Percentiles rank a stretch among this genome's conserved stretches.
These are phyloP conservation scores for Wasmannia auropunctata DNA, from an alignment of 1,140 invertebrate species.

Conservation along the genomic window DNA sequence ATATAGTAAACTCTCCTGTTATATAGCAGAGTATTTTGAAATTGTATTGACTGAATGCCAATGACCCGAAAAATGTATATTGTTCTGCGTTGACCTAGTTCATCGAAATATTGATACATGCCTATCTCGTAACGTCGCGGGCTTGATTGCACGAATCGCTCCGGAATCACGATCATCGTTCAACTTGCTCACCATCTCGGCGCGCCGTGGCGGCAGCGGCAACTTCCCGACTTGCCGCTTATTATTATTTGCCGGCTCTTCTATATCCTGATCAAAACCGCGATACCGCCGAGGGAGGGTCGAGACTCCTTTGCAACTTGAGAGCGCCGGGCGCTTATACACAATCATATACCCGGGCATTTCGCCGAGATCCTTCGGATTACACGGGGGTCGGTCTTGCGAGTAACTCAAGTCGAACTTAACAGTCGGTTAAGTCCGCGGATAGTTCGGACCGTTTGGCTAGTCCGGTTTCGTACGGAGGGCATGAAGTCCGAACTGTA, in stretches of 20 bases:
- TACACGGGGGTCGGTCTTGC: conserved; percentile 64
- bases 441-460: conserved; percentile 67
- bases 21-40: conserved; percentile 23
- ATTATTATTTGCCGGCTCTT: conserved; percentile 55
- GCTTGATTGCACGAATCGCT: background rate
- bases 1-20: background rate
- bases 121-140: conserved; percentile 3
- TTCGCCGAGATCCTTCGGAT: conserved; percentile 63
- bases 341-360: conserved; percentile 33
- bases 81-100: conserved; percentile 20
- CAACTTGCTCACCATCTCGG: background rate
- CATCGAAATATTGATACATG: conserved; percentile 40
- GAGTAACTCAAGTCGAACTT: conserved; percentile 76
- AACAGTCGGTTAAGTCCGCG: conserved; percentile 79
- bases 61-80: conserved; percentile 37
- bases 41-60: conserved; percentile 24
- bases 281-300: conserved; percentile 13
- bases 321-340: conserved; percentile 35
- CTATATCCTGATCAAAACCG: conserved; percentile 28
- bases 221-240: conserved; percentile 24
- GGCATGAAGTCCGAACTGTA: conserved; percentile 67
- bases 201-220: no score
- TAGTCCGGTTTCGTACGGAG: conserved; percentile 60
- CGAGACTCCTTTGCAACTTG: conserved; percentile 53
- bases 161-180: conserved; percentile 27